phyloP scores from a whole-genome alignment of 2,113 vertebrate genomes.

The Siniperca chuatsi region DNA sequence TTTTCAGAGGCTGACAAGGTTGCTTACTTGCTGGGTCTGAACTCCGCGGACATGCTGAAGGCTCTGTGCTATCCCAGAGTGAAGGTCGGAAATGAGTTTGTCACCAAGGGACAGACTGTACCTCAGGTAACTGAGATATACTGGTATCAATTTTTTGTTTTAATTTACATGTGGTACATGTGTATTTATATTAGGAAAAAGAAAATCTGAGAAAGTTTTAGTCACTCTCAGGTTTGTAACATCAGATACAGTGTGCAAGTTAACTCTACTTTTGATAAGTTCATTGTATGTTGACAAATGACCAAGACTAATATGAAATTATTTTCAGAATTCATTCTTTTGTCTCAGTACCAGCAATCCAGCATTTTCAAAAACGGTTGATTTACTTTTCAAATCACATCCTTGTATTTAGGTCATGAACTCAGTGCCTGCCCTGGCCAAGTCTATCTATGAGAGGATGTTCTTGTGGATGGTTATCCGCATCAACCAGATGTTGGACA shows the following conservation, averaged over 20 bases:
- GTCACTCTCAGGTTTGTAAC: background rate
- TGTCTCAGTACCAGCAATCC: background rate
- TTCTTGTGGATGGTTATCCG: slow-evolving; percentile 84
- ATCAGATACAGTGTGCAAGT: background rate
- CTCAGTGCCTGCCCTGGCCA: slow-evolving; percentile 74
- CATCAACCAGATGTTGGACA: slow-evolving; percentile 84
- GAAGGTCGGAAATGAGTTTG: slow-evolving; percentile 76
- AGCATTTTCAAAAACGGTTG: background rate
- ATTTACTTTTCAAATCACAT: background rate
- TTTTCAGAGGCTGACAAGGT: slow-evolving; percentile 74
- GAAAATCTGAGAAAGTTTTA: background rate
- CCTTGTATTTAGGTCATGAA: slow-evolving; percentile 66
- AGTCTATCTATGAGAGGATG: slow-evolving; percentile 84
- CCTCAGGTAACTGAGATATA: slow-evolving; percentile 48
- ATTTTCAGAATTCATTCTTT: background rate
- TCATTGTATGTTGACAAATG: background rate
- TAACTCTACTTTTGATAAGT: background rate
- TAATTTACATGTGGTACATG: background rate
- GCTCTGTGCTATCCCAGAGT: slow-evolving; percentile 77
- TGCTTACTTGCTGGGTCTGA: slow-evolving; percentile 76
- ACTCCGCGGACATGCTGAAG: slow-evolving; percentile 80
- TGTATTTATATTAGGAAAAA: background rate
- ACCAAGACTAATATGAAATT: background rate
- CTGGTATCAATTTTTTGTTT: background rate
- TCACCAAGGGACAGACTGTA: slow-evolving; percentile 77